Evolutionary conservation across 2,888 invertebrate species (phyloP), one percentile per base, ranked within the genome.

Genomic region (Acronicta leporina): DNA sequence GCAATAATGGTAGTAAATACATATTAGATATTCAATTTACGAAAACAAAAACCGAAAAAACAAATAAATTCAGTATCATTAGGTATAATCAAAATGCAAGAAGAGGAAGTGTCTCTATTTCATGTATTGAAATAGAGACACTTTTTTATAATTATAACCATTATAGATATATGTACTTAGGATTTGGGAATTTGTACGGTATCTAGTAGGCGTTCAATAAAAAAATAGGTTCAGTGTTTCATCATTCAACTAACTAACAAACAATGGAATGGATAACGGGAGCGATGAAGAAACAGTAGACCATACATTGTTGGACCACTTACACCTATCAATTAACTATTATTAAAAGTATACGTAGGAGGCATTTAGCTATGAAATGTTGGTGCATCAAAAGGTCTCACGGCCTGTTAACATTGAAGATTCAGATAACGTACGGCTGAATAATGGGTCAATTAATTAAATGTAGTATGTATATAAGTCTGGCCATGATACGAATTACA

Each of bases 311-410:
- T 61, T 60, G 55, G 68, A 67, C 74, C 61, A 79, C 79, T 73
- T 74, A 53, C 76, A 85, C 77, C 84, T 81, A 86, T 84, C 81
- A 87, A 87, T 87, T 88, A 87, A 77, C 74, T 72, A 67, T 73
- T 61, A 81, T 82, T 80, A 82, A 75, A 77, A 80, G 70, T 77
- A 80, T 73, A 73, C 61, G 59, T 60, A 65, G 70, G 71, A 62
- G 74, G 75, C 67, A 60, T 58, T 71, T 66, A 11, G 76, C 60
- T 78, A 77, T 79, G 78, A 75, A 63, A 69, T 61, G 47, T 25
- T 14, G 27, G 35, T 50, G 44, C 52, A 62, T 41, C 30, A 50
- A 61, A 64, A 61, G 66, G 53, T 81, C 83, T 70, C 84, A 83
- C 80, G 79, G 63, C 57, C 40, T 47, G 42, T 54, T 73, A 76